Percentiles rank a stretch among this genome's conserved stretches.
These are phyloP conservation scores for Stegastes partitus DNA, from an alignment of 2,113 vertebrate species.

Conservation along the genomic window DNA sequence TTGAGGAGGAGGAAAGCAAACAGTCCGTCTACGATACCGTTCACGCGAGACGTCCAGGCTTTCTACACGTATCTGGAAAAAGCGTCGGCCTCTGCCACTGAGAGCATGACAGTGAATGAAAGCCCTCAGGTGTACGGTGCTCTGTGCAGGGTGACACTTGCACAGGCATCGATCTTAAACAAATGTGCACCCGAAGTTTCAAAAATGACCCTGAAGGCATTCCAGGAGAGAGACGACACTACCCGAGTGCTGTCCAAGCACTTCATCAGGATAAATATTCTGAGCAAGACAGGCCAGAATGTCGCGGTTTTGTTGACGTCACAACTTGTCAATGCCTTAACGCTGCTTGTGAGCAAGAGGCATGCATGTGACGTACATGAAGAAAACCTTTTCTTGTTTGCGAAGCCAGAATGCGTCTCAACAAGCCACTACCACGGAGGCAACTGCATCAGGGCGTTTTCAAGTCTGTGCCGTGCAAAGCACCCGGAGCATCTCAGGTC, in stretches of 20 bases:
- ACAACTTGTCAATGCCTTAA: slow-evolving; percentile 44
- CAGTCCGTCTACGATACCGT: slow-evolving; percentile 55
- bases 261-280: slow-evolving; percentile 62
- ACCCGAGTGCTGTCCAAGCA: slow-evolving; percentile 52
- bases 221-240: slow-evolving; percentile 36
- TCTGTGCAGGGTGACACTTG: slow-evolving; percentile 61
- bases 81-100: slow-evolving; percentile 21
- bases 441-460: slow-evolving; percentile 39
- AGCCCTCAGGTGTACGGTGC: slow-evolving; percentile 34
- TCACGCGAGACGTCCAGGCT: slow-evolving; percentile 54
- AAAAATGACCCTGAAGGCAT: slow-evolving; percentile 57
- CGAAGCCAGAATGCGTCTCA: slow-evolving; percentile 30
- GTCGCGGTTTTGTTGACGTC: slow-evolving; percentile 59
- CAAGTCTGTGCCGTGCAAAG: slow-evolving; percentile 47
- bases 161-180: slow-evolving; percentile 60
- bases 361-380: slow-evolving; percentile 25
- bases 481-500: slow-evolving; percentile 62
- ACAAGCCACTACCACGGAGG: slow-evolving; percentile 31
- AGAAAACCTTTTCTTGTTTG: slow-evolving; percentile 68
- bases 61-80: slow-evolving; percentile 53
- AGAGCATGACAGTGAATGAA: slow-evolving; percentile 30
- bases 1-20: slow-evolving; percentile 14
- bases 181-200: slow-evolving; percentile 54
- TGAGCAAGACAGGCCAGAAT: neutral
- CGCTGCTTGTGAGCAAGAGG: slow-evolving; percentile 59